Evolutionary conservation across 1,140 invertebrate genomes (phyloP).

Genomic region (Drosophila orosa): DNA sequence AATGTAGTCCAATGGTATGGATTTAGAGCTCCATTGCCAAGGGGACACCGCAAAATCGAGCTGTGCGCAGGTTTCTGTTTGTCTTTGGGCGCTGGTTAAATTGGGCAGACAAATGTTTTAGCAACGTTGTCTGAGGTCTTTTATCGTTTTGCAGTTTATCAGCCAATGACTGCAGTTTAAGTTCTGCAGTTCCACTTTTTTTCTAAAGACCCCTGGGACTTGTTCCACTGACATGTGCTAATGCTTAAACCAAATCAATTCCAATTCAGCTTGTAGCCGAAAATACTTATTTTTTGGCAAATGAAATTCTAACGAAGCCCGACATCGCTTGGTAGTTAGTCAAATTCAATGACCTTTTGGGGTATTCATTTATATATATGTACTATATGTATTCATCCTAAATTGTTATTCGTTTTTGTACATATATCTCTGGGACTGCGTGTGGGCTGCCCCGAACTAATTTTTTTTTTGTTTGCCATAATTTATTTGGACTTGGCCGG

Average conservation of each 20-base stretch:
- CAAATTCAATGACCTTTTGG: slow-evolving; percentile 12
- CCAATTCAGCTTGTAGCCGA: slow-evolving; percentile 8
- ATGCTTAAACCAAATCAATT: slow-evolving; percentile 9
- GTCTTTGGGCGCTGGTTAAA: slow-evolving; percentile 56
- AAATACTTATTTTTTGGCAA: slow-evolving; percentile 14
- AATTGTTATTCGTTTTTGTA: slow-evolving; percentile 3
- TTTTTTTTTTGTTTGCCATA: slow-evolving; percentile 54
- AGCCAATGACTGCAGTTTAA: slow-evolving; percentile 31
- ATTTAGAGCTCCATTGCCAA: slow-evolving; percentile 60
- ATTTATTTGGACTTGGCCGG: slow-evolving; percentile 58
- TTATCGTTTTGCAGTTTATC: slow-evolving; percentile 11
- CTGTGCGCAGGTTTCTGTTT: slow-evolving; percentile 43
- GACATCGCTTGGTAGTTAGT: slow-evolving; percentile 4
- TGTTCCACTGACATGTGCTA: slow-evolving; percentile 11
- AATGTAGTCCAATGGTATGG: slow-evolving; percentile 53
- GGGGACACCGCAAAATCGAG: slow-evolving; percentile 33
- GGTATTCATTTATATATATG: too few species aligned
- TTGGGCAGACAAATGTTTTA: slow-evolving; percentile 67
- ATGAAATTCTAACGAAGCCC: neutral
- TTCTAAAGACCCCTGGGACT: slow-evolving; percentile 5
- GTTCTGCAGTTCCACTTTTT: slow-evolving; percentile 5
- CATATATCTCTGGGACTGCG: slow-evolving; percentile 4
- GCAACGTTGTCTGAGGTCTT: neutral
- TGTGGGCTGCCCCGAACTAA: slow-evolving; percentile 53
- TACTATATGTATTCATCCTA: neutral